A percentile compares a stretch with the other conserved stretches of the same genome.
phyloP scores from a whole-genome alignment of 2,888 invertebrate genomes.

The Listrodromus nycthemerus region DNA sequence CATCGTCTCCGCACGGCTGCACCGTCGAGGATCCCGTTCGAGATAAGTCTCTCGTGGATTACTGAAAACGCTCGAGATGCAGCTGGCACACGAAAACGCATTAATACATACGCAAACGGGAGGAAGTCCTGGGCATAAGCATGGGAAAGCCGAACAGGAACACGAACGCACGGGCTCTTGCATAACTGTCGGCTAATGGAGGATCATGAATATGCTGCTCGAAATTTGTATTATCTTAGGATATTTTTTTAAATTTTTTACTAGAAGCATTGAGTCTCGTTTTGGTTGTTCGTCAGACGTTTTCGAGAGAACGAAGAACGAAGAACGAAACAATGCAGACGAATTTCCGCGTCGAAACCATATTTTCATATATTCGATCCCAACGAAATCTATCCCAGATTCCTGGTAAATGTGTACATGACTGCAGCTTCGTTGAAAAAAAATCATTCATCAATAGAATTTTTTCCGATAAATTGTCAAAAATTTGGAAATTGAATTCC shows the following conservation, averaged over 20 bases:
- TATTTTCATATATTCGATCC: too few relatives aligned
- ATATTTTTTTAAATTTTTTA: not conserved
- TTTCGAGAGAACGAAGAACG: too few relatives aligned
- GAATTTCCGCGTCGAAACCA: too few relatives aligned
- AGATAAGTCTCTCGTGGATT: slow-evolving; percentile 69
- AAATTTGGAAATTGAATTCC: not conserved
- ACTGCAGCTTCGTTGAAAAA: too few relatives aligned
- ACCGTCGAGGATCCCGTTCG: slow-evolving; percentile 63
- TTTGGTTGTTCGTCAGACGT: too few relatives aligned
- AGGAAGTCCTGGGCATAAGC: slow-evolving; percentile 16
- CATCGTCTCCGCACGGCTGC: slow-evolving; percentile 57
- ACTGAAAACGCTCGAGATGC: slow-evolving; percentile 44
- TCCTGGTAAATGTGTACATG: too few relatives aligned
- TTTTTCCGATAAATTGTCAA: not conserved
- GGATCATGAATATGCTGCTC: not conserved
- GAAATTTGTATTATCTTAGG: not conserved
- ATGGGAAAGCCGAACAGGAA: slow-evolving; percentile 1
- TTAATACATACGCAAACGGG: slow-evolving; percentile 17
- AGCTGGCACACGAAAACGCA: slow-evolving; percentile 26
- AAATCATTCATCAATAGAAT: too few relatives aligned
- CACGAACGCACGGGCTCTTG: not conserved
- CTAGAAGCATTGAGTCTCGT: too few relatives aligned
- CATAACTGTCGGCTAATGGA: not conserved
- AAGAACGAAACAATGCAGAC: too few relatives aligned
- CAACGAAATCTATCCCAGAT: too few relatives aligned